Evolutionary conservation across 2,113 vertebrate genomes (phyloP).

Genomic region (Sapajus apella): DNA sequence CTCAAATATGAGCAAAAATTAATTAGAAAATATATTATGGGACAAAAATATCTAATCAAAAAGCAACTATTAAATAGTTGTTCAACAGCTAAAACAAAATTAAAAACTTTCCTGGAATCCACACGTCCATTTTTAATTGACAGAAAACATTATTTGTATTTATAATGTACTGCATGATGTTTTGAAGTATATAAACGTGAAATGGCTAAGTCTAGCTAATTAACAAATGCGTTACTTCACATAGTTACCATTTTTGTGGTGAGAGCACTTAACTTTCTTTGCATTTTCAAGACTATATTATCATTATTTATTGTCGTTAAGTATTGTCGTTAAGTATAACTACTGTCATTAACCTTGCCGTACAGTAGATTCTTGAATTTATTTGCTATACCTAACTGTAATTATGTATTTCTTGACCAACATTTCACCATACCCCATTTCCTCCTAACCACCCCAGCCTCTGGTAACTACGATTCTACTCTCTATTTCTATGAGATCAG

Average conservation of each 20-base stretch:
- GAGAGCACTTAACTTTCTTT: not conserved
- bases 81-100: not conserved
- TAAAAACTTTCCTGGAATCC: not conserved
- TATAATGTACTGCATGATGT: not conserved
- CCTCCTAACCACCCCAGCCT: not conserved
- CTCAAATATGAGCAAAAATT: slow-evolving; percentile 37
- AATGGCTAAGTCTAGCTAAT: not conserved
- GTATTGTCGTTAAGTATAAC: no score
- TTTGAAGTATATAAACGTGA: not conserved
- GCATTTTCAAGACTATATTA: not conserved
- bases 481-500: not conserved
- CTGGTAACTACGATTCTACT: not conserved
- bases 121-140: not conserved
- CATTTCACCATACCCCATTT: not conserved
- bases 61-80: not conserved
- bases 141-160: not conserved
- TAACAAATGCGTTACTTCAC: not conserved
- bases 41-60: not conserved
- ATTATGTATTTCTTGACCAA: not conserved
- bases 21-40: slow-evolving; percentile 31
- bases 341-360: not conserved
- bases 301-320: no score
- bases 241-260: not conserved
- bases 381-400: not conserved
- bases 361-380: not conserved